These are phyloP conservation scores for Heliopora coerulea DNA, from an alignment of 92 coral and sea anemone genomes.

Conservation along the genomic window DNA sequence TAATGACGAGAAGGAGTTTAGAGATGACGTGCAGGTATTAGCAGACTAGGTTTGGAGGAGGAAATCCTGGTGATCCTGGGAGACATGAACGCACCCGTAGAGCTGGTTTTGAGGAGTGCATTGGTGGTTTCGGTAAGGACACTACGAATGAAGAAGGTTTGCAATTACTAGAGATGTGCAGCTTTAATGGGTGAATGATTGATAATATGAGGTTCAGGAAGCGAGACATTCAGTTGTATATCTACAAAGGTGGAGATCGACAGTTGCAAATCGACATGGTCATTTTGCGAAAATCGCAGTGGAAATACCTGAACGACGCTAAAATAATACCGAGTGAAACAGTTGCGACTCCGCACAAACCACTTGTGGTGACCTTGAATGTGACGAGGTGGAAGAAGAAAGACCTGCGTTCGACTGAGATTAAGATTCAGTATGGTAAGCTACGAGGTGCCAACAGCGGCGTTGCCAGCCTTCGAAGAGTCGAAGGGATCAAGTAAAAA, in stretches of 20 bases:
- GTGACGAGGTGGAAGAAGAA: background rate
- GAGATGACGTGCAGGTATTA: slow-evolving; percentile 4
- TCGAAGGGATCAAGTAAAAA: too few relatives aligned
- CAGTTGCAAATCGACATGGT: background rate
- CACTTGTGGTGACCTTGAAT: background rate
- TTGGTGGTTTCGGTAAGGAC: slow-evolving; percentile 1
- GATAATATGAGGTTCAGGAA: slow-evolving; percentile 5
- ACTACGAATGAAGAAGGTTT: slow-evolving; percentile 9
- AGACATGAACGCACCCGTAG: slow-evolving; percentile 17
- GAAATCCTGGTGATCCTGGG: slow-evolving; percentile 16
- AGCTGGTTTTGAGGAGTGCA: background rate
- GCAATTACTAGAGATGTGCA: background rate
- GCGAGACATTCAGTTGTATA: slow-evolving; percentile 2
- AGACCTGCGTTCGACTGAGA: background rate
- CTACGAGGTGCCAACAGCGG: too few relatives aligned
- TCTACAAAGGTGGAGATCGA: background rate
- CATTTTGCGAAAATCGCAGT: background rate
- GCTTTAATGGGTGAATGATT: slow-evolving; percentile 10
- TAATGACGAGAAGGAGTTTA: slow-evolving; percentile 1
- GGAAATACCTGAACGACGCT: background rate
- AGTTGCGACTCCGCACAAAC: slow-evolving; percentile 5
- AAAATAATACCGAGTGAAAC: slow-evolving; percentile 4
- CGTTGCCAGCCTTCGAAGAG: too few relatives aligned
- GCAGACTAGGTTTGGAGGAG: background rate
- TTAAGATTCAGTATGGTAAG: too few relatives aligned